Percentiles rank a stretch among this genome's conserved stretches.
Evolutionary conservation across 2,797 vertebrate genomes (phyloP).

Genomic region (Uromys caudimaculatus): DNA sequence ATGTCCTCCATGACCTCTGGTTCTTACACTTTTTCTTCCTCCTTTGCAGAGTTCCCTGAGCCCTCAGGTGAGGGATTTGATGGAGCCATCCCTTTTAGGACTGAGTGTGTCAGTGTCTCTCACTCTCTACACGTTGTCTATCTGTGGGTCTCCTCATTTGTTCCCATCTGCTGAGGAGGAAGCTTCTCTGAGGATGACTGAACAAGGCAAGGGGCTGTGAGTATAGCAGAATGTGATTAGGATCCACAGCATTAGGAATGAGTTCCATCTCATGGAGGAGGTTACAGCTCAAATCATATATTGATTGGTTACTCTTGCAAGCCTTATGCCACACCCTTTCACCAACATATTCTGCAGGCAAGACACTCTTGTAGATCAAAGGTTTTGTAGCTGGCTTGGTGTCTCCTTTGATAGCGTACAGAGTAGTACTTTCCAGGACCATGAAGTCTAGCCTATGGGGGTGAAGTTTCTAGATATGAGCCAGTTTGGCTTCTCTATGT

Average conservation of each 20-base stretch:
- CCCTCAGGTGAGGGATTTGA: not conserved
- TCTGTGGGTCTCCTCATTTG: not conserved
- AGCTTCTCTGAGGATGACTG: not conserved
- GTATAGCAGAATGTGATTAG: not conserved
- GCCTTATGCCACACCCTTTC: not conserved
- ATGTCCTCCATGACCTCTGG: not conserved
- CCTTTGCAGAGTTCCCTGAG: not conserved
- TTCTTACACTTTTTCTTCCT: not conserved
- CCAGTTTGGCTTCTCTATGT: not conserved
- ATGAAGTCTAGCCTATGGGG: not conserved
- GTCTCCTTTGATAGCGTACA: not conserved
- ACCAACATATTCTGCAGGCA: not conserved
- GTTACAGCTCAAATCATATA: not conserved
- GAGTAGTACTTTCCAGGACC: not conserved
- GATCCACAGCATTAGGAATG: not conserved
- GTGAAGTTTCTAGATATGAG: not conserved
- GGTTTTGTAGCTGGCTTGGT: not conserved
- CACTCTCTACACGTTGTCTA: not conserved
- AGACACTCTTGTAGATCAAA: not conserved
- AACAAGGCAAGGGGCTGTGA: not conserved
- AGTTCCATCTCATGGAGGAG: not conserved
- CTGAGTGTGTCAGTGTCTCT: not conserved
- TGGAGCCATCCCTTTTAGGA: not conserved
- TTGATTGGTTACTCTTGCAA: not conserved
- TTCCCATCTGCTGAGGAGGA: not conserved